Evolutionary conservation across 2,888 invertebrate species (phyloP).

Genomic region (Parasteatoda lunata): DNA sequence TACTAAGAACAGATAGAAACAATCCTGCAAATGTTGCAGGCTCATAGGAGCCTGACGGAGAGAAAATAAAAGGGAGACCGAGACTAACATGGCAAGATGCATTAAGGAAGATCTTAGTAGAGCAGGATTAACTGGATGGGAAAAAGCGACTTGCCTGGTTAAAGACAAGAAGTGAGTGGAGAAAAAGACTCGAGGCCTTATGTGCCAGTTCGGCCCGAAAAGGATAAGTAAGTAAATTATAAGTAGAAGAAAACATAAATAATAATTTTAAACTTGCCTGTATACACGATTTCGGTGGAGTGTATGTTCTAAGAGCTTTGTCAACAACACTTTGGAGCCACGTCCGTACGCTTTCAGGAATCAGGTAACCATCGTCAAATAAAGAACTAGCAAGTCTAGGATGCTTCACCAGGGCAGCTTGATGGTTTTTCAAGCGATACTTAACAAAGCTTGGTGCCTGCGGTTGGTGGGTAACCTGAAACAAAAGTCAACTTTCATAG

Average conservation of each 20-base stretch:
- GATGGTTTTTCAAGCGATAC: background rate
- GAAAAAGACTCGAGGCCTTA: too few species aligned
- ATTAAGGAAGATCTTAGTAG: too few species aligned
- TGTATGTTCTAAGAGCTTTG: slow-evolving; percentile 26
- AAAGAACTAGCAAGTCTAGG: slow-evolving; percentile 15
- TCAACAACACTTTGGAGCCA: slow-evolving; percentile 67
- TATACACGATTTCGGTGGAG: background rate
- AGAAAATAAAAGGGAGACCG: too few species aligned
- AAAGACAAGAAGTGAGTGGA: too few species aligned
- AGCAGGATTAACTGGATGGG: too few species aligned
- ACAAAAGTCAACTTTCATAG: background rate
- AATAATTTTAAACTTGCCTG: background rate
- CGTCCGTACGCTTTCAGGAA: slow-evolving; percentile 40
- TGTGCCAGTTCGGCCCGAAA: too few species aligned
- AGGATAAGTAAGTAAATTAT: too few species aligned
- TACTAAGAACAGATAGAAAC: too few species aligned
- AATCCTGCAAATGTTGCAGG: too few species aligned
- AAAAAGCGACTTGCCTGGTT: too few species aligned
- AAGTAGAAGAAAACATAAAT: background rate
- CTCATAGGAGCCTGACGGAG: too few species aligned
- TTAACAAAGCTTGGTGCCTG: background rate
- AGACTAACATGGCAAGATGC: too few species aligned
- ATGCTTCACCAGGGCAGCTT: background rate
- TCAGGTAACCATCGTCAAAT: slow-evolving; percentile 47
- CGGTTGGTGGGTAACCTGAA: background rate